Conservation (phyloP, 2,797 vertebrate genomes). For the Neosalanx taihuensis region DNA sequence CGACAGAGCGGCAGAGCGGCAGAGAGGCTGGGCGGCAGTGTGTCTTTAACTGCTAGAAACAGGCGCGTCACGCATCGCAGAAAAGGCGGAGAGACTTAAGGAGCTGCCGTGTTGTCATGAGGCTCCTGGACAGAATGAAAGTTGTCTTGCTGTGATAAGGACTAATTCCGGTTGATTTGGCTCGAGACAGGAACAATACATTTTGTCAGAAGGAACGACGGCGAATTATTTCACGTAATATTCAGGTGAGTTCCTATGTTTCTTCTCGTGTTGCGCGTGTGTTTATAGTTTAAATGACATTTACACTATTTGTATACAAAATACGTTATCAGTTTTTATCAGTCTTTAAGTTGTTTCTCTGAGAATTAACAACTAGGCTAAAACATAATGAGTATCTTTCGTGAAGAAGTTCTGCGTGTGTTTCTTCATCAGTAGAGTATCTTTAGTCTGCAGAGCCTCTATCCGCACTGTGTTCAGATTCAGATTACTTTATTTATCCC, state of each 20-base stretch:
- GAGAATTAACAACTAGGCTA: neutral
- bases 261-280: neutral
- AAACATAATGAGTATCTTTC: neutral
- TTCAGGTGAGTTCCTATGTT: constrained; percentile 26
- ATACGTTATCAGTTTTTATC: neutral
- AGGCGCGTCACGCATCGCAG: constrained; percentile 34
- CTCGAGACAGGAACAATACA: constrained; percentile 32
- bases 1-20: too few relatives aligned
- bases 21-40: too few relatives aligned
- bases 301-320: neutral
- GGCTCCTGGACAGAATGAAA: constrained; percentile 72
- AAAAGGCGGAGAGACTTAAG: constrained; percentile 49
- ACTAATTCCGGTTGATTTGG: constrained; percentile 54
- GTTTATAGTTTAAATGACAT: neutral
- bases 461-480: too few relatives aligned
- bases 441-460: too few relatives aligned
- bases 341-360: neutral
- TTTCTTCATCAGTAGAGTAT: neutral
- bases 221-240: constrained; percentile 3
- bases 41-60: constrained; percentile 59
- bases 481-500: too few relatives aligned
- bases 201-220: constrained; percentile 20
- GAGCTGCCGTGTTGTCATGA: constrained; percentile 58
- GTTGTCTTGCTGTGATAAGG: constrained; percentile 57
- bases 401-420: neutral